These are phyloP conservation scores for Leptinotarsa haldemani DNA, from an alignment of 2,888 invertebrate genomes.

Conservation along the genomic window DNA sequence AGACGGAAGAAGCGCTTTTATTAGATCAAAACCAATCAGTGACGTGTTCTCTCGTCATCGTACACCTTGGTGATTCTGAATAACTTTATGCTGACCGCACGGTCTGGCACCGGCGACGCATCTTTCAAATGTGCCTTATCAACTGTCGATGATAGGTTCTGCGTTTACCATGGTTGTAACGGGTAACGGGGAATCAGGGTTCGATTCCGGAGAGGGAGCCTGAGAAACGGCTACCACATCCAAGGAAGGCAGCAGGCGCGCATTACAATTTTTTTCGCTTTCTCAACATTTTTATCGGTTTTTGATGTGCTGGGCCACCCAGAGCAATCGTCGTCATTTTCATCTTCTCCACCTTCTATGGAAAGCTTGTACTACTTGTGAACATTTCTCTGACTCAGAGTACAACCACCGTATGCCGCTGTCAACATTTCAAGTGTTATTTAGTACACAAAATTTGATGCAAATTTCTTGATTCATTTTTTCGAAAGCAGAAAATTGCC, in stretches of 20 bases:
- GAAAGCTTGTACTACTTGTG: too few relatives aligned
- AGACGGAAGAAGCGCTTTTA: conserved; percentile 57
- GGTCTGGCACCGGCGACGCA: conserved; percentile 69
- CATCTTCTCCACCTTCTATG: too few relatives aligned
- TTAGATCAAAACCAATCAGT: conserved; percentile 62
- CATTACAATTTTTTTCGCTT: too few relatives aligned
- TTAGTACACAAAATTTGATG: too few relatives aligned
- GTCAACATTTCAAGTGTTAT: too few relatives aligned
- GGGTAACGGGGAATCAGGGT: conserved; percentile 81
- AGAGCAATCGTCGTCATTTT: too few relatives aligned
- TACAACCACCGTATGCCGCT: too few relatives aligned
- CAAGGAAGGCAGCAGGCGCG: conserved; percentile 77
- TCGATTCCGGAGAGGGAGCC: conserved; percentile 55
- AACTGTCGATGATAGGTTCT: conserved; percentile 76
- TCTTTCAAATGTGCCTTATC: conserved; percentile 77
- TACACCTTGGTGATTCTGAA: conserved; percentile 67
- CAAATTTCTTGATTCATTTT: too few relatives aligned
- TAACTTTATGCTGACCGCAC: conserved; percentile 65
- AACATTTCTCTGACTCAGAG: too few relatives aligned
- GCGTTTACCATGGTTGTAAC: conserved; percentile 76
- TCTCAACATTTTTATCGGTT: too few relatives aligned
- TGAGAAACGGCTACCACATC: conserved; percentile 44
- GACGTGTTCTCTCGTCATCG: conserved; percentile 59
- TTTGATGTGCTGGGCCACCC: too few relatives aligned
- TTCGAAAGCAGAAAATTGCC: too few relatives aligned